These are phyloP conservation scores for Teleogryllus occipitalis DNA, from an alignment of 1,140 invertebrate genomes.

Conservation along the genomic window DNA sequence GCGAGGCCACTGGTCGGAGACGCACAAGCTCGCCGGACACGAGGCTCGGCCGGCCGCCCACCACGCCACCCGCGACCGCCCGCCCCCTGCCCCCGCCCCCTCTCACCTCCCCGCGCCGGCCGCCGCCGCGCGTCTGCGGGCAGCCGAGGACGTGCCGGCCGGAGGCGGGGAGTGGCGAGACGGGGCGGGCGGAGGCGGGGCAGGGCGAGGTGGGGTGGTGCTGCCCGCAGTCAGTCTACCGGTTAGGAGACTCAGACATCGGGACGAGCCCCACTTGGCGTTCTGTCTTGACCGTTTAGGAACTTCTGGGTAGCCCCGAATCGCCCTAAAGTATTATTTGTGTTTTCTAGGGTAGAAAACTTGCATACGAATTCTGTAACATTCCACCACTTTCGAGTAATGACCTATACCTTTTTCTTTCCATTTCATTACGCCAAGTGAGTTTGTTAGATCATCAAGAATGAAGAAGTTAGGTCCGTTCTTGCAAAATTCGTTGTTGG, in stretches of 20 bases:
- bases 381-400: background rate
- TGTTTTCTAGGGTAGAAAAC: background rate
- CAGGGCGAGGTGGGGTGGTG: too few relatives aligned
- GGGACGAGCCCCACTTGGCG: too few relatives aligned
- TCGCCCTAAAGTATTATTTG: background rate
- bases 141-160: background rate
- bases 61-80: too few relatives aligned
- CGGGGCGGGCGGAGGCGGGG: background rate
- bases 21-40: too few relatives aligned
- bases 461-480: background rate
- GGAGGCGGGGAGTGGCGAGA: background rate
- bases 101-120: too few relatives aligned
- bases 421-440: background rate
- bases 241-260: too few relatives aligned
- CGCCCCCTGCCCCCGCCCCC: too few relatives aligned
- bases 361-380: background rate
- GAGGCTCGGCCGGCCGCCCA: too few relatives aligned
- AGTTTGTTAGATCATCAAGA: background rate
- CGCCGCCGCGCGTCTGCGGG: too few relatives aligned
- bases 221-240: too few relatives aligned
- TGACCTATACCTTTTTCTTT: background rate
- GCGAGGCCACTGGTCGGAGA: conserved; percentile 31
- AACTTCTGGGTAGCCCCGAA: background rate
- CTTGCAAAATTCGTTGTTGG: background rate
- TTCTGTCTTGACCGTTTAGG: background rate